Evolutionary conservation across 2,797 vertebrate species (phyloP).

Genomic region (Acrossocheilus wenchowensis): DNA sequence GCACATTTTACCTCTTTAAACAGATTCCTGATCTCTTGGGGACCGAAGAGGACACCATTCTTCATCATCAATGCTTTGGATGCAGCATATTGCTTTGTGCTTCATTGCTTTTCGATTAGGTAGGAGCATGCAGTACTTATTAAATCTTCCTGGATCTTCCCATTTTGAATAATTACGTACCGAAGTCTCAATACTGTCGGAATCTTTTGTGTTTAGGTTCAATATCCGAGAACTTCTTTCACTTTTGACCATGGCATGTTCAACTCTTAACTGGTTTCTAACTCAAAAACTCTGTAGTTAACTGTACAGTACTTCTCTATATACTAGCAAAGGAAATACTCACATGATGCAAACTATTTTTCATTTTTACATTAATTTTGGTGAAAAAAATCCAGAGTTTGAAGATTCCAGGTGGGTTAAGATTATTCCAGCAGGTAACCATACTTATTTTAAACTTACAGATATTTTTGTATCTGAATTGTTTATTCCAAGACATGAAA

Average conservation of each 20-base stretch:
- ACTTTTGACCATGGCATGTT: slow-evolving; percentile 30
- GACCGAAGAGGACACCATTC: neutral
- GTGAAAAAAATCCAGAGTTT: slow-evolving; percentile 6
- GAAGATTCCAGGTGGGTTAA: slow-evolving; percentile 2
- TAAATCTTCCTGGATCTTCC: slow-evolving; percentile 36
- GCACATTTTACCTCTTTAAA: slow-evolving; percentile 24
- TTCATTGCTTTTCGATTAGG: slow-evolving; percentile 41
- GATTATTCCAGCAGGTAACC: slow-evolving; percentile 5
- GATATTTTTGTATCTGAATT: slow-evolving; percentile 44
- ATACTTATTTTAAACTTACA: slow-evolving; percentile 31
- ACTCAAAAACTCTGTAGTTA: slow-evolving; percentile 28
- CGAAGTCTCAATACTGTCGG: neutral
- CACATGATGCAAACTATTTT: neutral
- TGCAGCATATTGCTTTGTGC: slow-evolving; percentile 34
- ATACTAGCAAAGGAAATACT: neutral
- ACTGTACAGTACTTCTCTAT: slow-evolving; percentile 14
- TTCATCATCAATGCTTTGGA: slow-evolving; percentile 12
- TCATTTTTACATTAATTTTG: slow-evolving; percentile 2
- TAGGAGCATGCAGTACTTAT: slow-evolving; percentile 46
- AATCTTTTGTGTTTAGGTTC: slow-evolving; percentile 16
- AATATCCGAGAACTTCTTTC: neutral
- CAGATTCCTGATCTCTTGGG: slow-evolving; percentile 2
- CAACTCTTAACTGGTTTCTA: neutral
- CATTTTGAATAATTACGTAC: neutral
- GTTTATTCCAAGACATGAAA: slow-evolving; percentile 39